Evolutionary conservation across 2,113 vertebrate genomes (phyloP).

Genomic region (Corythornis cristatus): DNA sequence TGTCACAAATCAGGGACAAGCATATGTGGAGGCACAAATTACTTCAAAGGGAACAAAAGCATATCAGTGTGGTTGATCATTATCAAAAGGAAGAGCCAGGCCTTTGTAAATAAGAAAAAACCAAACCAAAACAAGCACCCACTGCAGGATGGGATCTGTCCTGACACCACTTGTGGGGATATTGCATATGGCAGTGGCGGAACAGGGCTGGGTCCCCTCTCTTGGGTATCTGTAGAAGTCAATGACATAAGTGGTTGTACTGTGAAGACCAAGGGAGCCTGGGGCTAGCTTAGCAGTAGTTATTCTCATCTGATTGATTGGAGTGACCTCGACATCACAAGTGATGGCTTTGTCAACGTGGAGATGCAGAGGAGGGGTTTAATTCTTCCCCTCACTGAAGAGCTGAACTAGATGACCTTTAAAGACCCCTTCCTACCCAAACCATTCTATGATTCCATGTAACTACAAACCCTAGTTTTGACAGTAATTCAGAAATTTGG

Average conservation of each 20-base stretch:
- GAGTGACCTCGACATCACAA: not conserved
- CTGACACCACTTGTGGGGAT: not conserved
- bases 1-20: slow-evolving; percentile 7
- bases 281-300: not conserved
- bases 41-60: slow-evolving; percentile 27
- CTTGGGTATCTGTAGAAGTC: not conserved
- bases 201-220: not conserved
- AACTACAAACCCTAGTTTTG: not conserved
- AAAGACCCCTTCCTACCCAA: too few relatives aligned
- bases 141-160: not conserved
- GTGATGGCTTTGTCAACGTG: not conserved
- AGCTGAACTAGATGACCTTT: too few relatives aligned
- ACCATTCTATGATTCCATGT: too few relatives aligned
- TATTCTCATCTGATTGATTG: not conserved
- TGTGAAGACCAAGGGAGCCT: not conserved
- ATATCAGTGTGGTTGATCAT: not conserved
- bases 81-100: slow-evolving; percentile 13
- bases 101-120: not conserved
- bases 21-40: not conserved
- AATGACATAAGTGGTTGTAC: not conserved
- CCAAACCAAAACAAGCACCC: not conserved
- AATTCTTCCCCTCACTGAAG: not conserved
- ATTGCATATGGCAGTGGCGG: not conserved
- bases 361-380: not conserved
- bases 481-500: not conserved